These are phyloP conservation scores for Leptodactylus fuscus DNA, from an alignment of 2,113 vertebrate genomes.

Conservation along the genomic window DNA sequence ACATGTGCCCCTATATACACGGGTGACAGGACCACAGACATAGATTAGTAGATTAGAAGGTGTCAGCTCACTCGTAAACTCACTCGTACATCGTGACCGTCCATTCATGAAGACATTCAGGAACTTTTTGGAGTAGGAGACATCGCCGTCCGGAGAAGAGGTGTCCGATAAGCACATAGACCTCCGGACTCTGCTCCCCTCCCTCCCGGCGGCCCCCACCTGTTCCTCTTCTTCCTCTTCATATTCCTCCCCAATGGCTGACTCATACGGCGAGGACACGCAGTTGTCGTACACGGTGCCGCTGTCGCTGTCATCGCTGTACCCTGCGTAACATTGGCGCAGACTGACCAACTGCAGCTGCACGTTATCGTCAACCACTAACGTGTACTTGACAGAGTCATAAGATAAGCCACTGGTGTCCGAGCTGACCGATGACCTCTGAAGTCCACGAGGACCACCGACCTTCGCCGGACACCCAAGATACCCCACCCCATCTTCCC, in stretches of 20 bases:
- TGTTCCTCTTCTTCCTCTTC: conserved; percentile 83
- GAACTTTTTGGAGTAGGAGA: conserved; percentile 97
- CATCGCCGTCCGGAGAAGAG: conserved; percentile 87
- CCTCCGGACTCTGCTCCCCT: conserved; percentile 68
- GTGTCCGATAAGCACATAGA: conserved; percentile 87
- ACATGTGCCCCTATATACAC: background rate
- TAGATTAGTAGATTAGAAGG: background rate
- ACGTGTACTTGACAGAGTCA: conserved; percentile 95
- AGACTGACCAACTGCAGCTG: conserved; percentile 95
- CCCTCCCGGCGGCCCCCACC: conserved; percentile 31
- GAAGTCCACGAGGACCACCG: conserved; percentile 64
- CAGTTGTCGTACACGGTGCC: conserved; percentile 96
- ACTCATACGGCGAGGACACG: conserved; percentile 92
- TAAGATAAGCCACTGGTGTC: conserved; percentile 95
- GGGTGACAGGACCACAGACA: background rate
- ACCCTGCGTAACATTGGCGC: conserved; percentile 90
- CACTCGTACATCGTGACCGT: conserved; percentile 93
- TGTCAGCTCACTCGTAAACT: conserved; percentile 70
- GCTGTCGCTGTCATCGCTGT: conserved; percentile 95
- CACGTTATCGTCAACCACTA: conserved; percentile 95
- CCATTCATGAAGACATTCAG: conserved; percentile 98
- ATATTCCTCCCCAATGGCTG: conserved; percentile 89
- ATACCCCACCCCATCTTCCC: conserved; percentile 83
- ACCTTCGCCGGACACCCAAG: conserved; percentile 75
- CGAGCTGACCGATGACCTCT: conserved; percentile 86